Evolutionary conservation across 2,113 vertebrate species (phyloP).

Genomic region (Neomonachus schauinslandi): DNA sequence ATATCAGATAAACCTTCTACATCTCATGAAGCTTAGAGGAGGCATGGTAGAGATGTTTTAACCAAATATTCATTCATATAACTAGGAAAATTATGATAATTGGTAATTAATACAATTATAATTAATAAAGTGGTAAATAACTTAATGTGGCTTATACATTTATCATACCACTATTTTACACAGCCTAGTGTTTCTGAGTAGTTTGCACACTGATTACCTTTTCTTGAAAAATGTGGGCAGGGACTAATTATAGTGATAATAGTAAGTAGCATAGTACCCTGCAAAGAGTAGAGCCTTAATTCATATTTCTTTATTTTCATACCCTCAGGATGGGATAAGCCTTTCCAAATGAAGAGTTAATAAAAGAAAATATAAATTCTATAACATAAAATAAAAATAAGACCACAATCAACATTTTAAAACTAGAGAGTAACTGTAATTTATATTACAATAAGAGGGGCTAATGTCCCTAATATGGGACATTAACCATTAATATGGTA

Average conservation of each 20-base stretch:
- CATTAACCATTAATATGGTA: too few species aligned
- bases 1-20: neutral
- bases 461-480: neutral
- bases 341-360: neutral
- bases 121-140: neutral
- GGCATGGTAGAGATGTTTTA: neutral
- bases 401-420: neutral
- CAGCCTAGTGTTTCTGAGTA: neutral
- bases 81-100: neutral
- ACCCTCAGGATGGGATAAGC: neutral
- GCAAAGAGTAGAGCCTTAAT: neutral
- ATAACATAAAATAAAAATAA: slow-evolving; percentile 7
- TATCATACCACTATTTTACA: neutral
- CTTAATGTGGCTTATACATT: neutral
- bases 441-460: neutral
- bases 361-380: neutral
- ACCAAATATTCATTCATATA: neutral
- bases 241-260: neutral
- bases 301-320: neutral
- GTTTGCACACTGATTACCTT: neutral
- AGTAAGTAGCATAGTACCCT: neutral
- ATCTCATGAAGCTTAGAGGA: neutral
- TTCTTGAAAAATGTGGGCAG: neutral
- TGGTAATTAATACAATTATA: neutral
- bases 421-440: neutral